Evolutionary conservation across 2,888 invertebrate species (phyloP).

Genomic region (Agriotes lineatus): DNA sequence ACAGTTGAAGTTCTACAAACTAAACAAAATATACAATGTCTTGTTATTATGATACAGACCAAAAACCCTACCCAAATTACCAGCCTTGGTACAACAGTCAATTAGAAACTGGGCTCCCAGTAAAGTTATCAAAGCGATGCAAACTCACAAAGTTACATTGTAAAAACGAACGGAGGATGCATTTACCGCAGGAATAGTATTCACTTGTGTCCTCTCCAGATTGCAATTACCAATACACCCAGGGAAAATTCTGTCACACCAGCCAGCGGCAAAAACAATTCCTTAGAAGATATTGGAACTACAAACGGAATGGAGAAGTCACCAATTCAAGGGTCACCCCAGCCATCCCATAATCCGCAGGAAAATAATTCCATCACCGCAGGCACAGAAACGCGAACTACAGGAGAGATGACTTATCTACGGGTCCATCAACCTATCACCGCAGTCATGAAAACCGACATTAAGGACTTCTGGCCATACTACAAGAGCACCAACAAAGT

Average conservation of each 20-base stretch:
- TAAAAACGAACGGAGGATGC: not conserved
- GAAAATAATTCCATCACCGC: no score
- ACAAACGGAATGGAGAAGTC: not conserved
- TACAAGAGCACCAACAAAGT: no score
- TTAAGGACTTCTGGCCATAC: no score
- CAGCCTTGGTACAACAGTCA: slow-evolving; percentile 1
- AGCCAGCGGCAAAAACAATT: not conserved
- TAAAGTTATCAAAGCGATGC: not conserved
- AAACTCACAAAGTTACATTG: slow-evolving; percentile 3
- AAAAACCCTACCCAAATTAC: not conserved
- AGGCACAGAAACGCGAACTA: no score
- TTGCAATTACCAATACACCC: not conserved
- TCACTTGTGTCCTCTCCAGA: not conserved
- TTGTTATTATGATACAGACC: not conserved
- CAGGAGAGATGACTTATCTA: no score
- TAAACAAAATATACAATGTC: not conserved
- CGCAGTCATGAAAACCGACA: no score
- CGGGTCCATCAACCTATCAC: no score
- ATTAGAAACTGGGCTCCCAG: not conserved
- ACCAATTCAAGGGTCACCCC: slow-evolving; percentile 1
- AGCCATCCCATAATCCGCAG: no score
- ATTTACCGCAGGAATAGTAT: slow-evolving; percentile 1
- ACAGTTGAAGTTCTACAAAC: not conserved
- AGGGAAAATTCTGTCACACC: not conserved
- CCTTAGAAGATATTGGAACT: not conserved